These are phyloP conservation scores for Polyommatus iphigenia DNA, from an alignment of 2,888 invertebrate genomes.

Conservation along the genomic window DNA sequence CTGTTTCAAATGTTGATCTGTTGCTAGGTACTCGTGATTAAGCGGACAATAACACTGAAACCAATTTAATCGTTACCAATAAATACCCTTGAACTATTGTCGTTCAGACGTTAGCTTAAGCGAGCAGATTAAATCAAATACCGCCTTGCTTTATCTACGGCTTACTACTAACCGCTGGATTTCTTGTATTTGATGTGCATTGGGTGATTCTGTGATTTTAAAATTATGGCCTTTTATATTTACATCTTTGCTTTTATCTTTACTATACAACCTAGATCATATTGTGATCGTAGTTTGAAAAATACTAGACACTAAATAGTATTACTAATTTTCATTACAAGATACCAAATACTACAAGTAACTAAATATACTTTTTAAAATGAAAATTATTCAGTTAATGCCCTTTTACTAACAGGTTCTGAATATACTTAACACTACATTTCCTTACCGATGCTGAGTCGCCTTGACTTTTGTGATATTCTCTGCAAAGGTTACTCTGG, in stretches of 20 bases:
- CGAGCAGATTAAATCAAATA: slow-evolving; percentile 64
- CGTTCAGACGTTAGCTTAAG: slow-evolving; percentile 57
- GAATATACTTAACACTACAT: neutral
- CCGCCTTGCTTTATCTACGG: slow-evolving; percentile 57
- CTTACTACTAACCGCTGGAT: slow-evolving; percentile 53
- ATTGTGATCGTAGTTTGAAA: too few species aligned
- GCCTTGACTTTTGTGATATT: slow-evolving; percentile 26
- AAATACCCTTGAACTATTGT: slow-evolving; percentile 61
- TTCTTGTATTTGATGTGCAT: slow-evolving; percentile 39
- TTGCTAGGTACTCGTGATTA: slow-evolving; percentile 21
- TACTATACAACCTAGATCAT: too few species aligned
- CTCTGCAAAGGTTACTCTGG: slow-evolving; percentile 12
- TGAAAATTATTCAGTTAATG: neutral
- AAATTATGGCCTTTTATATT: too few species aligned
- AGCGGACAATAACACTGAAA: slow-evolving; percentile 26
- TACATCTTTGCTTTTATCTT: too few species aligned
- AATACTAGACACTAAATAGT: too few species aligned
- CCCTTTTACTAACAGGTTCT: neutral
- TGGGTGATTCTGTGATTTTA: neutral
- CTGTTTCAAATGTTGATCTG: neutral
- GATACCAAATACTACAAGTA: too few species aligned
- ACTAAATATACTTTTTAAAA: too few species aligned
- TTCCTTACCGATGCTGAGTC: neutral
- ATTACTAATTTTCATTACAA: too few species aligned
- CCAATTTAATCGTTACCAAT: slow-evolving; percentile 34